Base-by-base conservation (phyloP, 2,888 invertebrate genomes). In the Caenorhabditis imperialis region DNA sequence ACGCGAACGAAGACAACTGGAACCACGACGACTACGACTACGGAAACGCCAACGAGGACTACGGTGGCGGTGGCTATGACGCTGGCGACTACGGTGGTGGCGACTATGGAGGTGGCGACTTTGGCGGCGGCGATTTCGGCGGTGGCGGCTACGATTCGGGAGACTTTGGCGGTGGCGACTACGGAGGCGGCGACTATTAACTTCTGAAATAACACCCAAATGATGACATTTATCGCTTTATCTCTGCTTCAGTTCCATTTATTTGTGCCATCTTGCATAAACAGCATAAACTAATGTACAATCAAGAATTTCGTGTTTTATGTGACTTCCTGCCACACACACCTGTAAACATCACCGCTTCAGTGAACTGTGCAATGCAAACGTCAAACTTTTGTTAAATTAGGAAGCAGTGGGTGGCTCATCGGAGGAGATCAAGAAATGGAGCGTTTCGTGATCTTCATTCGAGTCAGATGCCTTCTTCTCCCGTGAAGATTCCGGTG, bases 71-170 rank as follows among this genome's bases (percentile, higher is more conserved):
- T 14, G 74, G 73, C 8, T 75, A 75, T 37, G 77, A 60, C 47
- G 69, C 72, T 10, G 77, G 75, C 25, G 74, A 72, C 27, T 65
- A 51, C 45, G 81, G 79, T 20, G 80, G 70, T 27, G 79, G 77
- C 23, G 79, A 75, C 38, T 62, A 42, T 25, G 61, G 50, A 22
- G 55, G 62, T 16, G 69, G 57, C 10, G 74, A 69, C 20, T 67
- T 50, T 38, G 74, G 67, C 7, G 63, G 73, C 7, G 48, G 54
- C 37, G 63, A 47, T 27, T 53, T 53, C 27, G 53, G 53, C n/a
- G 70, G 70, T 22, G 70, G 58, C 25, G 58, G 60, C 53, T 69
- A 45, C n/a, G n/a, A n/a, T n/a, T n/a, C n/a, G n/a, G 69, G 57
- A 5, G 74, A 69, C 20, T 67, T 50, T 38, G 74, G 67, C 7